phyloP scores from a whole-genome alignment of 2,113 vertebrate species.

The Tauraco erythrolophus region DNA sequence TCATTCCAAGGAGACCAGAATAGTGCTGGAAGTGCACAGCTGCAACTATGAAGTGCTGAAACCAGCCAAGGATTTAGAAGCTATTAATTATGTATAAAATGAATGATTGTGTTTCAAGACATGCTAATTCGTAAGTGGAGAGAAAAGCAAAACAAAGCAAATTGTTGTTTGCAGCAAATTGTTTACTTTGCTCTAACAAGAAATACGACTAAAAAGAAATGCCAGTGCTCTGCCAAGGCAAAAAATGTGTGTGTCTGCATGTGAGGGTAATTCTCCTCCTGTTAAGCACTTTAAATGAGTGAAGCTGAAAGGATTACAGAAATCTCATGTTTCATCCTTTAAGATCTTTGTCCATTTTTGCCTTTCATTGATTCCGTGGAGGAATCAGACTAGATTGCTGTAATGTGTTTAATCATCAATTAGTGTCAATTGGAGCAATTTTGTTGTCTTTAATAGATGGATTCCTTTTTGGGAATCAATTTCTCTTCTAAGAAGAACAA shows the following conservation, averaged over 20 bases:
- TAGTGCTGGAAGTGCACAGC: background rate
- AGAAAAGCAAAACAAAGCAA: background rate
- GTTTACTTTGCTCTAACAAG: conserved; percentile 10
- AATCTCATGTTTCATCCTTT: background rate
- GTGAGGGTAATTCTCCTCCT: background rate
- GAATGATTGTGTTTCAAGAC: background rate
- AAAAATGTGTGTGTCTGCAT: background rate
- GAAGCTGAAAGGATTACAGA: background rate
- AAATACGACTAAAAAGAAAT: background rate
- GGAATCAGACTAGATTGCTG: background rate
- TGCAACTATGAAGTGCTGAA: background rate
- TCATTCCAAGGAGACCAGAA: background rate
- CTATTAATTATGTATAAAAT: conserved; percentile 21
- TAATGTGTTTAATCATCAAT: background rate
- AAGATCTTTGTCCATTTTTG: background rate
- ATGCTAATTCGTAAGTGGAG: background rate
- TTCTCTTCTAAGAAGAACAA: background rate
- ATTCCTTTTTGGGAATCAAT: background rate
- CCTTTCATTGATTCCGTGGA: background rate
- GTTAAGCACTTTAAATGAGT: background rate
- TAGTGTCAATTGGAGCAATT: background rate
- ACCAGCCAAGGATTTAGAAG: background rate
- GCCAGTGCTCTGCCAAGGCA: background rate
- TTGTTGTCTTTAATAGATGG: background rate
- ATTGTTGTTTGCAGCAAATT: background rate